Conservation (phyloP, 2,113 vertebrate genomes). For the Stomatorhinus ivindoensis region DNA sequence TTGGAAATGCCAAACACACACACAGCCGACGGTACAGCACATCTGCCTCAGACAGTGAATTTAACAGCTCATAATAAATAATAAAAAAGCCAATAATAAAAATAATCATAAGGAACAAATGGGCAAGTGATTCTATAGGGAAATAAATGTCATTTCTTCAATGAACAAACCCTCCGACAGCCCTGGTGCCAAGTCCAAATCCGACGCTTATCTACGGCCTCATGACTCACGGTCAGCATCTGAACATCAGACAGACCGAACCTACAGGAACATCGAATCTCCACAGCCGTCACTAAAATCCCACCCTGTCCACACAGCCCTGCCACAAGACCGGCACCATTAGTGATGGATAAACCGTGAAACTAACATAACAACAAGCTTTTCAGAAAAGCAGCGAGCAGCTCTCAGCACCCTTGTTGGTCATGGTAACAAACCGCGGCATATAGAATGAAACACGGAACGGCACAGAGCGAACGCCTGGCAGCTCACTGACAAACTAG, state of each 20-base stretch:
- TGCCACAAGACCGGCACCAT: neutral
- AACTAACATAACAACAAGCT: neutral
- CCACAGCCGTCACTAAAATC: neutral
- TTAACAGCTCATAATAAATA: neutral
- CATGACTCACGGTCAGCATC: neutral
- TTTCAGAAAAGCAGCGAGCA: neutral
- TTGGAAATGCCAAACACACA: neutral
- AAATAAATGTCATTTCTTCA: neutral
- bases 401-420: neutral
- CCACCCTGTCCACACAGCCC: neutral
- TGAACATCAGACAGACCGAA: neutral
- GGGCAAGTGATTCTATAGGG: neutral
- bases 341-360: neutral
- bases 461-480: neutral
- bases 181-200: neutral
- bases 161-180: neutral
- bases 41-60: neutral
- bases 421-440: neutral
- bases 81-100: neutral
- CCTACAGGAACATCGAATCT: neutral
- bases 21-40: neutral
- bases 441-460: neutral
- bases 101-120: neutral
- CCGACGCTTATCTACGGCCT: neutral
- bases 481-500: neutral